Evolutionary conservation across 1,140 invertebrate species (phyloP).

Genomic region (Lanistes nyassanus): DNA sequence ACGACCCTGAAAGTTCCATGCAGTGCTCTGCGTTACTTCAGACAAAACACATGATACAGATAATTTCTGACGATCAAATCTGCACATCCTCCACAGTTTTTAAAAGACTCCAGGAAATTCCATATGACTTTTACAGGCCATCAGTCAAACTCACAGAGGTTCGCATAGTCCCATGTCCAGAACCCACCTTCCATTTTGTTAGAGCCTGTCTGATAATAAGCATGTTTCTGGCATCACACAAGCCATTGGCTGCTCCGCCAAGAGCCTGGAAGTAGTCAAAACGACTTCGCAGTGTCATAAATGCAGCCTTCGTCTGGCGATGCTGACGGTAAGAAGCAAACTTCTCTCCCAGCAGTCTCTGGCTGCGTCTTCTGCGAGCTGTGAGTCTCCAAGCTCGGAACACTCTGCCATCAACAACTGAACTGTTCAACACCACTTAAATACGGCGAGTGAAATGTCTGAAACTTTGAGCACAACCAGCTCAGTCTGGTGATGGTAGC

Average conservation of each 20-base stretch:
- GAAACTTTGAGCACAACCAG: background rate
- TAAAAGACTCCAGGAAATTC: background rate
- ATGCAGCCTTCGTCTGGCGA: slow-evolving; percentile 8
- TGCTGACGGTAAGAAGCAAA: slow-evolving; percentile 11
- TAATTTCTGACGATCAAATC: background rate
- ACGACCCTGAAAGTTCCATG: slow-evolving; percentile 9
- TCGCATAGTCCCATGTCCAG: background rate
- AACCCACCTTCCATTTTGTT: slow-evolving; percentile 14
- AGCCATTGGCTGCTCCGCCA: slow-evolving; percentile 5
- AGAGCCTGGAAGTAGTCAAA: slow-evolving; percentile 33
- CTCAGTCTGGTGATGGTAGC: background rate
- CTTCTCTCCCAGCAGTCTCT: slow-evolving; percentile 15
- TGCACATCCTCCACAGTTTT: background rate
- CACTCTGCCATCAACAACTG: background rate
- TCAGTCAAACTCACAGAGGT: background rate
- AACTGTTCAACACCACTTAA: background rate
- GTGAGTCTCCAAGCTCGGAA: slow-evolving; percentile 17
- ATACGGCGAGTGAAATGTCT: background rate
- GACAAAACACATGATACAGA: background rate
- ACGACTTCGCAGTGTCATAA: slow-evolving; percentile 17
- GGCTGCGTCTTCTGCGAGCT: slow-evolving; percentile 8
- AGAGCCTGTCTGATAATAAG: background rate
- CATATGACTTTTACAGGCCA: background rate
- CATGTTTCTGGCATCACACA: slow-evolving; percentile 4
- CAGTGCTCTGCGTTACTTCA: background rate